Base-by-base conservation (phyloP, 2,888 invertebrate species). In the Heliconius cydno region DNA sequence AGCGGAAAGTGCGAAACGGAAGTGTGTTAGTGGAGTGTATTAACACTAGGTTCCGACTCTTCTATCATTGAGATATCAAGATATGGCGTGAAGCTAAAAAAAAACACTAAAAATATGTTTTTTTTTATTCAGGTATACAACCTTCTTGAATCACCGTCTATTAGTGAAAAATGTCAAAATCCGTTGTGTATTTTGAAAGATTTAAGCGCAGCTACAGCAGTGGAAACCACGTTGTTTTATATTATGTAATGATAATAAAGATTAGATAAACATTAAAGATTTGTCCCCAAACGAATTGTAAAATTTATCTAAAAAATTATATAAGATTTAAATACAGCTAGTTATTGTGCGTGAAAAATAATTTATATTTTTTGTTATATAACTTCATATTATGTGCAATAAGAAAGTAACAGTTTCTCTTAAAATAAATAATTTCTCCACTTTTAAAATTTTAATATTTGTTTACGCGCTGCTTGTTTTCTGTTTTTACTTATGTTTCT, bases 381-480 rank as follows among this genome's bases (percentile, higher is more conserved):
- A 38, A 66, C 34, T n/a, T n/a, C 13, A 65, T 19, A 12, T 52
- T 19, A 12, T 52, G n/a, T 9, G 25, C 63, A 73, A 52, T 57
- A 72, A 67, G 72, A 73, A 73, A 78, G 73, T 57, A 73, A 78
- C 67, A 73, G 73, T 78, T 72, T 78, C 73, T 66, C 74, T 41
- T 60, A 60, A 74, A 79, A 79, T 68, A 79, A 73, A 79, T 73
- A 74, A 46, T 79, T 79, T 77, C 77, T 65, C 77, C 70, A 63
- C 41, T 46, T 71, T 41, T 71, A 0, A 13, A 46, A 7, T 41
- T 30, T 60, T 65, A 77, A 77, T 77, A 77, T 77, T 77, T 77
- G 71, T 77, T 71, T 77, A 77, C 65, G 77, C 63, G 63, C 28
- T 41, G 41, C 10, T 76, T 67, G 34, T 63, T 65, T 65, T 67